A percentile compares a stretch with the other conserved stretches of the same genome.
Evolutionary conservation across 2,113 vertebrate genomes (phyloP).

Genomic region (Pogona vitticeps): DNA sequence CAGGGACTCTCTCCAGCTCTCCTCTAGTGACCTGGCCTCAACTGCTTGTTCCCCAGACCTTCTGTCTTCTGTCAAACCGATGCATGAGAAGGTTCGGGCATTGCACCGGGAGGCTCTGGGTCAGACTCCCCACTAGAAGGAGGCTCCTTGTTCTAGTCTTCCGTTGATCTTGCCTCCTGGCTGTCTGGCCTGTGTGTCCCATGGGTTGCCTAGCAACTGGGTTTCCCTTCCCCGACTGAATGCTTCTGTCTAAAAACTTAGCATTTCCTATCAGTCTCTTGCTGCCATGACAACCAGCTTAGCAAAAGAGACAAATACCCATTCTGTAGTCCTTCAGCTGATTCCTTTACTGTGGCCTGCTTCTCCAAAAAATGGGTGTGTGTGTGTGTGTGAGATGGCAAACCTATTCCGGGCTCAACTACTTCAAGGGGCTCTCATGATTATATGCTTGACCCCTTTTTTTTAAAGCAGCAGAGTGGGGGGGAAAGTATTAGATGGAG

Average conservation of each 20-base stretch:
- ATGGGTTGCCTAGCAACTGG: background rate
- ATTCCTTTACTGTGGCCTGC: constrained; percentile 13
- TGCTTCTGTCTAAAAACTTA: constrained; percentile 32
- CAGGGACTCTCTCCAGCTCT: background rate
- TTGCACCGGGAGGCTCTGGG: background rate
- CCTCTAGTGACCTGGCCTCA: background rate
- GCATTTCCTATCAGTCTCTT: constrained; percentile 51
- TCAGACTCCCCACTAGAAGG: background rate
- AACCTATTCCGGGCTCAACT: background rate
- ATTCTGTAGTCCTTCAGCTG: background rate
- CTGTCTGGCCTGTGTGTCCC: background rate
- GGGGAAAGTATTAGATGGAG: too few species aligned
- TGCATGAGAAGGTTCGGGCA: background rate
- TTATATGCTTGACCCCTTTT: too few species aligned
- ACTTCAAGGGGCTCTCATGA: background rate
- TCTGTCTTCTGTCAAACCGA: background rate
- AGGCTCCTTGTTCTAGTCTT: background rate
- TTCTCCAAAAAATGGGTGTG: too few species aligned
- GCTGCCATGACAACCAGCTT: constrained; percentile 43
- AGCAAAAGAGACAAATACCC: constrained; percentile 32
- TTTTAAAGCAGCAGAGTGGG: too few species aligned
- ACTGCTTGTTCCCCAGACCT: background rate
- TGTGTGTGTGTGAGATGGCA: too few species aligned
- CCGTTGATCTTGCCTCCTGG: background rate
- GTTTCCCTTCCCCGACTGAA: background rate